A percentile compares a stretch with the other conserved stretches of the same genome.
Conservation (phyloP, 2,888 invertebrate species). For the Archaeoteleia sp. region DNA sequence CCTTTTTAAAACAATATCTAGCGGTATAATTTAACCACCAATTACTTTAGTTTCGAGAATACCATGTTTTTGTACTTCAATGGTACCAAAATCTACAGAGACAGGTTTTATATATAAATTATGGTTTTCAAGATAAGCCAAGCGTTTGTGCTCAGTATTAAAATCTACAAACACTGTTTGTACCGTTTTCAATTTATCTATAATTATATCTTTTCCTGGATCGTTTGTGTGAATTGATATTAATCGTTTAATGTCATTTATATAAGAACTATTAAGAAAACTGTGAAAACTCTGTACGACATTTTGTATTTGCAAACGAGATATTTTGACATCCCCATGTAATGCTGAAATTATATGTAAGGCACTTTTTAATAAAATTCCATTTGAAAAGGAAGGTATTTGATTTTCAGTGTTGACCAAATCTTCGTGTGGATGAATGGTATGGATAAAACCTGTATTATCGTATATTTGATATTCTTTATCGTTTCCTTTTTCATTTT, state of each 20-base stretch:
- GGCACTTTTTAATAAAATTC: background rate
- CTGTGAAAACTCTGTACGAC: background rate
- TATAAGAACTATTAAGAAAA: conserved; percentile 9
- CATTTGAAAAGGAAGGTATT: no score
- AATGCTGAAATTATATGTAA: background rate
- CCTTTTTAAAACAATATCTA: conserved; percentile 17
- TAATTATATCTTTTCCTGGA: background rate
- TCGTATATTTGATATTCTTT: no score
- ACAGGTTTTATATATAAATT: conserved; percentile 20
- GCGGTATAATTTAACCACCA: conserved; percentile 18
- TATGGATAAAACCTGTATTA: no score
- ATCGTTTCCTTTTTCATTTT: no score
- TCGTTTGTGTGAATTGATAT: background rate
- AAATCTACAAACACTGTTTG: conserved; percentile 6
- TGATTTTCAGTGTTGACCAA: no score
- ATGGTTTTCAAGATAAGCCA: conserved; percentile 11
- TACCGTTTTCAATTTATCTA: conserved; percentile 1
- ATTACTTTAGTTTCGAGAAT: conserved; percentile 4
- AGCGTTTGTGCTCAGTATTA: conserved; percentile 18
- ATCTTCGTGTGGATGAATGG: no score
- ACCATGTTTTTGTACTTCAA: conserved; percentile 9
- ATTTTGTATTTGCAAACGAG: conserved; percentile 2
- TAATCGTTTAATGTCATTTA: conserved; percentile 9
- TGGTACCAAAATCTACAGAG: conserved; percentile 14
- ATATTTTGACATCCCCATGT: conserved; percentile 10